Conservation (phyloP, 2,113 vertebrate genomes). For the Ammodytes marinus region DNA sequence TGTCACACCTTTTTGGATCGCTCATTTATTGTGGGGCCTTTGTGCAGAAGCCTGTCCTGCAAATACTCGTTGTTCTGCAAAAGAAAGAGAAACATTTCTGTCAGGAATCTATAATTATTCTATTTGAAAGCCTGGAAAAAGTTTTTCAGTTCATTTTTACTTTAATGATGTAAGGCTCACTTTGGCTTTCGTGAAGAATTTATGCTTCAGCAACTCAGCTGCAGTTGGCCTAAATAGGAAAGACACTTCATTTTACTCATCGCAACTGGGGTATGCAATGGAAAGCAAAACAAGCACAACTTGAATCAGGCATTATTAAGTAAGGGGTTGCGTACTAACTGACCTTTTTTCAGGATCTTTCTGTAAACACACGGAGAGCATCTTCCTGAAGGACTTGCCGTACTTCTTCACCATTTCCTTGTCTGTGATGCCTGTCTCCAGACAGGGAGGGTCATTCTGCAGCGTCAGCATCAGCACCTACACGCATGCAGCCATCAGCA, state of each 20-base stretch:
- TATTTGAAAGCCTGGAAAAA: background rate
- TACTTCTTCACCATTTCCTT: slow-evolving; percentile 99
- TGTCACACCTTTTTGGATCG: slow-evolving; percentile 81
- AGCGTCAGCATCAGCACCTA: slow-evolving; percentile 99
- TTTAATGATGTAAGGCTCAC: slow-evolving; percentile 73
- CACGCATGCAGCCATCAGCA: slow-evolving; percentile 49
- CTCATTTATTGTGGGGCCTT: slow-evolving; percentile 82
- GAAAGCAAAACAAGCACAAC: slow-evolving; percentile 15
- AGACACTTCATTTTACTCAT: slow-evolving; percentile 29
- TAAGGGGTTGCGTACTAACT: background rate
- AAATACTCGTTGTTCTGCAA: slow-evolving; percentile 82
- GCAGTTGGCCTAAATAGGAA: slow-evolving; percentile 90
- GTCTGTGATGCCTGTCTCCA: slow-evolving; percentile 98
- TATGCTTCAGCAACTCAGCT: slow-evolving; percentile 95
- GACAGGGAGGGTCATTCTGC: slow-evolving; percentile 95
- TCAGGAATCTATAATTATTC: slow-evolving; percentile 1
- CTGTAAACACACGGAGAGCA: slow-evolving; percentile 97
- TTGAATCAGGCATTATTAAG: background rate
- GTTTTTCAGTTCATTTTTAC: background rate
- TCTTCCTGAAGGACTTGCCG: slow-evolving; percentile 98
- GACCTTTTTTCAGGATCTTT: slow-evolving; percentile 99
- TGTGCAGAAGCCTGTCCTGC: slow-evolving; percentile 78
- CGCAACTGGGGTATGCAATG: background rate
- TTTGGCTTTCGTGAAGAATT: slow-evolving; percentile 99
- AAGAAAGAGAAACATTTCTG: slow-evolving; percentile 2